phyloP scores from a whole-genome alignment of 2,797 vertebrate species.

The Buceros bicornis region DNA sequence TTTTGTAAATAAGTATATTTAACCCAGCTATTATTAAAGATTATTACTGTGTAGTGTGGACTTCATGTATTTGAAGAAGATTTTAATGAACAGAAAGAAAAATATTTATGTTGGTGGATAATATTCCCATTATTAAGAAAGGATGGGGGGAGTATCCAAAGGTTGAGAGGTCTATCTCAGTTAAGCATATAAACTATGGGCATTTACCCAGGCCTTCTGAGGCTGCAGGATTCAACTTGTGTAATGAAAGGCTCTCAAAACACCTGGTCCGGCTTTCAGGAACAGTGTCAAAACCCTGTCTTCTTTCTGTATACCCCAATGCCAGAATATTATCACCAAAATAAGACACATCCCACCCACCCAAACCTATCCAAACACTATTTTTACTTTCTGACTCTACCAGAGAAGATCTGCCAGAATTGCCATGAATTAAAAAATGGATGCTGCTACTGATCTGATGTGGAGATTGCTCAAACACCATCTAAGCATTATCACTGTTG shows the following conservation, averaged over 20 bases:
- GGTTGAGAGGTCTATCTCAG: background rate
- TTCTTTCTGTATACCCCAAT: background rate
- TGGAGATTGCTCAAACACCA: background rate
- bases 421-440: background rate
- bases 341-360: too few relatives aligned
- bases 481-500: background rate
- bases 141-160: background rate
- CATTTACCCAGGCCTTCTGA: background rate
- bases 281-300: background rate
- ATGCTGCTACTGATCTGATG: background rate
- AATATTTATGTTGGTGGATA: background rate
- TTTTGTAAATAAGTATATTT: constrained; percentile 16
- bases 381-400: background rate
- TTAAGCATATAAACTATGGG: background rate
- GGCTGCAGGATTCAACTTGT: background rate
- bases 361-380: background rate
- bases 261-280: background rate
- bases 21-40: background rate
- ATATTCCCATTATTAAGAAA: background rate
- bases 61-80: background rate
- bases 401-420: background rate
- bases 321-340: background rate
- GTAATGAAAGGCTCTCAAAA: background rate
- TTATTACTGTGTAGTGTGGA: background rate
- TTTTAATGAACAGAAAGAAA: constrained; percentile 29